Base-by-base conservation (phyloP, 2,797 vertebrate genomes). In the Thripadectes ignobilis region DNA sequence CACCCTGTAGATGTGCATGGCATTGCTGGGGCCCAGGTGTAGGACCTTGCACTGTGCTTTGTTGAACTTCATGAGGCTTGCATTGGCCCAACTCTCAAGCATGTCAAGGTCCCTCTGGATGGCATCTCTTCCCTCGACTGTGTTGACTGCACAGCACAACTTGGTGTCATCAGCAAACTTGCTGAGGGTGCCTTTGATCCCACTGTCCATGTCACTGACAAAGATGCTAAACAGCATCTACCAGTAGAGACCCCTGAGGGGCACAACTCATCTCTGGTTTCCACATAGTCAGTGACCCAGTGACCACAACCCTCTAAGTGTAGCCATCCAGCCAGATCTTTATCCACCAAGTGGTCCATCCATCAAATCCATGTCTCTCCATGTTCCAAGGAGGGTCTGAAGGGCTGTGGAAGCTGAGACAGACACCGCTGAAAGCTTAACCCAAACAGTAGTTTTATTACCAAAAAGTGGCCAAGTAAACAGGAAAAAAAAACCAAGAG, bases 171-270 rank as follows among this genome's bases (percentile, higher is more conserved):
- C 32, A 38, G 3, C 51, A 63, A 17, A 38, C 9, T 12, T 58
- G 38, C 6, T 66, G 45, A 65, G 23, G 5, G 12, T 72, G 23
- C 6, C n/a, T 24, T 39, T 1, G 4, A 17, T 43, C 15, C 27
- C 23, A 17, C n/a, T 73, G 23, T 59, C 6, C 4, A 0, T 18
- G n/a, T 12, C n/a, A 12, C 29, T 38, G 38, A 24, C 29, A 12
- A 6, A 66, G 4, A 21, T 30, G 7, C 2, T 21, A 20, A 73
- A 20, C 20, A 24, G n/a, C 24, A 3, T 1, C 4, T 2, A 2
- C 7, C 19, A 52, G 10, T 12, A 8, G 5, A 21, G 52, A 34
- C 6, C 10, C 45, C 2, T 2, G 17, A 59, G 38, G 17, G 16
- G 9, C 5, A 38, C 7, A 7, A 45, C 14, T 24, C 19, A n/a